Conservation (phyloP, 2,888 invertebrate species). For the Rhaphigaster nebulosa region DNA sequence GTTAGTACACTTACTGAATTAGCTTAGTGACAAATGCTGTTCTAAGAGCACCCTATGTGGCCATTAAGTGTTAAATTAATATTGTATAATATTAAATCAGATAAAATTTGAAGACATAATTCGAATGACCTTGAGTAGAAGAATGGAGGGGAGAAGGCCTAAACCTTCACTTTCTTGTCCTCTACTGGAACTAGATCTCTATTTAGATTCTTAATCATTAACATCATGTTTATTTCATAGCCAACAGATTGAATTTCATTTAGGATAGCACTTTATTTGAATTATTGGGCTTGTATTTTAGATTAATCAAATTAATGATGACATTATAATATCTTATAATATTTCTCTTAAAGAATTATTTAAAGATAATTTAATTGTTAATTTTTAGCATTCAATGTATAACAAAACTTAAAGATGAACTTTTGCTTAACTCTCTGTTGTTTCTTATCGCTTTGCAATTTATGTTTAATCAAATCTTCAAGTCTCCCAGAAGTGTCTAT, state of each 20-base stretch:
- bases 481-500: constrained; percentile 57
- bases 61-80: no score
- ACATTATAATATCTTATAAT: no score
- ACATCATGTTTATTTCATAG: not conserved
- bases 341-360: not conserved
- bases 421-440: not conserved
- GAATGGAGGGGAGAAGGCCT: not conserved
- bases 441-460: not conserved
- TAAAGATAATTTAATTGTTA: not conserved
- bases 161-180: not conserved
- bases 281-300: no score
- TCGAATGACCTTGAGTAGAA: not conserved
- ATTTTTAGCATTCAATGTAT: not conserved
- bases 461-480: not conserved
- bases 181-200: not conserved
- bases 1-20: no score
- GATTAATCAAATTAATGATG: no score
- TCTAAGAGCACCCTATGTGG: no score
- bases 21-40: no score
- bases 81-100: no score
- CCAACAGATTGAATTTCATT: not conserved
- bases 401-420: not conserved
- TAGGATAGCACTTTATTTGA: not conserved
- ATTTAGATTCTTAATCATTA: not conserved
- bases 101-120: no score